Conservation (phyloP, 2,797 vertebrate genomes). For the Pangasius djambal region DNA sequence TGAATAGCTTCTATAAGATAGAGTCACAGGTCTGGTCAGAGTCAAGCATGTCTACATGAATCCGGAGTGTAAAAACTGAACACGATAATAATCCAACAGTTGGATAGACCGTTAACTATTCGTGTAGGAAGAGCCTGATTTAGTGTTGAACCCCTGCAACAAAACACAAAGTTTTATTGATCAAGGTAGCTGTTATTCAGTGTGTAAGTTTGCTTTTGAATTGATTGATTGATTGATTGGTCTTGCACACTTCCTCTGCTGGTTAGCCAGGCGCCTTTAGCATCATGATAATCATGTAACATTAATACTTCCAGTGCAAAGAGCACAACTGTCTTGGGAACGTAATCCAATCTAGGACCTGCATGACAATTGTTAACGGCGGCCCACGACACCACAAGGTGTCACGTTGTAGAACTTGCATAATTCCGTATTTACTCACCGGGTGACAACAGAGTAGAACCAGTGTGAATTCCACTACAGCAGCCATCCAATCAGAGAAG, state of each 20-base stretch:
- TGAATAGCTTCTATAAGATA: not conserved
- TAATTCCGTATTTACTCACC: conserved; percentile 34
- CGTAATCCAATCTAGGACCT: not conserved
- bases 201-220: not conserved
- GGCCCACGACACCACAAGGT: not conserved
- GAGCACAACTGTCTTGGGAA: not conserved
- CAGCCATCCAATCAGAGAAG: conserved; percentile 4
- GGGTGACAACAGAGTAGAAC: not conserved
- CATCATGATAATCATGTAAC: not conserved
- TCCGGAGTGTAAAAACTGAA: not conserved
- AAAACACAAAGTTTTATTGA: not conserved
- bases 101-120: not conserved
- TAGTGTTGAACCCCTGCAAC: not conserved
- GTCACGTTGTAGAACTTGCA: not conserved
- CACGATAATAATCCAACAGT: not conserved
- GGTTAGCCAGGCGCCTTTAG: not conserved
- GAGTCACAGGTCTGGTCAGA: not conserved
- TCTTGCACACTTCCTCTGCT: not conserved
- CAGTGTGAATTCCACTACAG: conserved; percentile 26
- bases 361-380: not conserved
- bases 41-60: not conserved
- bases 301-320: not conserved
- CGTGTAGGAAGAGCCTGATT: not conserved
- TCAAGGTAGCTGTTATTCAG: not conserved
- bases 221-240: too few relatives aligned